phyloP scores from a whole-genome alignment of 2,888 invertebrate genomes.

The Agrochola litura region DNA sequence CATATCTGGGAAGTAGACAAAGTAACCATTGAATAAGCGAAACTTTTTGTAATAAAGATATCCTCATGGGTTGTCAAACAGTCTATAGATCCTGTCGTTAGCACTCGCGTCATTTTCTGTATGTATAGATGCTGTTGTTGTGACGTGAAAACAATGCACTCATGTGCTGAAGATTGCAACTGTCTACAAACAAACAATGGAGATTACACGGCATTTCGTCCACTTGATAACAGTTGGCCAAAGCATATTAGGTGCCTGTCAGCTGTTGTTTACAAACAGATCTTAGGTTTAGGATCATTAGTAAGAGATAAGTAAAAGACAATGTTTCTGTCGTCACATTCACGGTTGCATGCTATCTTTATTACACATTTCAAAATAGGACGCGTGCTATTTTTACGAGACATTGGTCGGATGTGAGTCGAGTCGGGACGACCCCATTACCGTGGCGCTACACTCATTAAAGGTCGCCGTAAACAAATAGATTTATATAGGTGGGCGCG shows the following conservation, averaged over 20 bases:
- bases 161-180: conserved; percentile 33
- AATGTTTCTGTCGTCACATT: conserved; percentile 20
- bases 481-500: conserved; percentile 85
- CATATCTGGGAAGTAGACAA: not conserved
- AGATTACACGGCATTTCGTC: conserved; percentile 46
- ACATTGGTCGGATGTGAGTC: conserved; percentile 72
- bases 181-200: conserved; percentile 46
- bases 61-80: conserved; percentile 9
- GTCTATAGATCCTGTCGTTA: conserved; percentile 12
- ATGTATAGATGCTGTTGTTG: conserved; percentile 20
- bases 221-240: conserved; percentile 18
- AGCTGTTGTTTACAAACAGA: conserved; percentile 40
- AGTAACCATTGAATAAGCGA: not conserved
- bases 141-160: conserved; percentile 36
- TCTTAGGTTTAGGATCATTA: conserved; percentile 13
- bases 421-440: conserved; percentile 79
- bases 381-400: conserved; percentile 78
- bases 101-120: conserved; percentile 21
- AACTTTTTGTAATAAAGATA: conserved; percentile 14
- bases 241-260: conserved; percentile 5
- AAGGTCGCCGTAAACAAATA: conserved; percentile 88
- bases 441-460: conserved; percentile 83
- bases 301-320: conserved; percentile 13
- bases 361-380: conserved; percentile 56
- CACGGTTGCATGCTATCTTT: conserved; percentile 36